Base-by-base conservation (phyloP, 2,797 vertebrate species). In the Remorina albescens region DNA sequence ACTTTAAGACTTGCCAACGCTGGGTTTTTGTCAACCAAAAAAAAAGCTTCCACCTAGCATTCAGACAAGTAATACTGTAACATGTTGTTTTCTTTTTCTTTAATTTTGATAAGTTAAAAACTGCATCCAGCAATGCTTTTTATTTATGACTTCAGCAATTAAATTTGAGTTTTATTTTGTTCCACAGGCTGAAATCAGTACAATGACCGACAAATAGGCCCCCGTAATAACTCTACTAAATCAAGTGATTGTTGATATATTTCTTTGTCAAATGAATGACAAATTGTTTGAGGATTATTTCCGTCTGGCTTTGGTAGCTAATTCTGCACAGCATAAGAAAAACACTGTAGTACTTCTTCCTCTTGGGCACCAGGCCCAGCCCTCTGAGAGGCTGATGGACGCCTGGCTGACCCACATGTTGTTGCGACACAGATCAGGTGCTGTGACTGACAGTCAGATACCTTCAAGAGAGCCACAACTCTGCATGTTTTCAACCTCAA, bases 381-480 rank as follows among this genome's bases (percentile, higher is more conserved):
- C 76, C 49, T 81, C 80, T 75, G 81, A 67, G 69, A 58, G 25
- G 58, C 62, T 80, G 75, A 71, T 51, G 71, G 79, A 76, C 30
- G 5, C 56, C 72, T 57, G 55, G 32, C 69, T 75, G 65, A 81
- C 83, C 84, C 74, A 28, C 25, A 11, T 83, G 72, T 81, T 86
- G 74, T 81, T 54, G 25, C 28, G 36, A 67, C 76, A 34, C 57
- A 55, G 68, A 82, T 84, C 86, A 51, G 76, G 74, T 75, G 63
- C 66, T 41, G 61, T 88, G 82, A 84, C 62, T 84, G 86, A 82
- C 83, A 86, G 72, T 59, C 63, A 44, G 53, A 63, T 51, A 15
- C 44, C 78, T 82, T 83, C 68, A 73, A 61, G 57, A 36, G 8
- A 65, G 50, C 72, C 53, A 30, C 66, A 66, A 32, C 58, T 7